phyloP scores from a whole-genome alignment of 2,888 invertebrate genomes.

The Euphydryas editha region DNA sequence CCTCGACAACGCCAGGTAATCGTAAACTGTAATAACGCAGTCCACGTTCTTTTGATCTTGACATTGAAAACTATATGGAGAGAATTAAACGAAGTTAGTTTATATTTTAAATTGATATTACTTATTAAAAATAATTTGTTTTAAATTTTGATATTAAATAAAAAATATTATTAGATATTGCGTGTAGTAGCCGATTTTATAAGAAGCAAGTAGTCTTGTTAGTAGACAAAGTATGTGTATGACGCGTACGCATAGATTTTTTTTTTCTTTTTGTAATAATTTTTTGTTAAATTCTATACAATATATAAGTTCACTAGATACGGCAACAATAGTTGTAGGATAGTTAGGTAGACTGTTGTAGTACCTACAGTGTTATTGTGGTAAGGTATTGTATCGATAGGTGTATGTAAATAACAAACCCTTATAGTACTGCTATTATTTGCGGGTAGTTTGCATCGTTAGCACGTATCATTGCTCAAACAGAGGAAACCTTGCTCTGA shows the following conservation, averaged over 20 bases:
- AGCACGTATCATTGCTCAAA: constrained; percentile 70
- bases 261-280: too few species aligned
- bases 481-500: constrained; percentile 65
- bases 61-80: background rate
- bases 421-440: constrained; percentile 47
- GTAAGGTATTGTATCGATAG: background rate
- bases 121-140: background rate
- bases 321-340: too few species aligned
- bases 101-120: background rate
- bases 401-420: constrained; percentile 55
- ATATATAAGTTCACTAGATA: too few species aligned
- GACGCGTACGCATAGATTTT: too few species aligned
- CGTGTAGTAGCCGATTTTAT: too few species aligned
- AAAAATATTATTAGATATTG: too few species aligned
- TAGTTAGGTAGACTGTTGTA: too few species aligned
- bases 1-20: constrained; percentile 35
- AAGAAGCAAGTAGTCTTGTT: too few species aligned
- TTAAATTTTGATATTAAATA: too few species aligned
- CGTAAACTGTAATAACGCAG: constrained; percentile 27
- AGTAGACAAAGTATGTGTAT: too few species aligned
- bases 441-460: constrained; percentile 51
- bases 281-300: too few species aligned
- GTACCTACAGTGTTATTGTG: too few species aligned
- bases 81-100: background rate
- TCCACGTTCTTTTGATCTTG: constrained; percentile 11